Conservation (phyloP, 2,113 vertebrate genomes). For the Chinchilla lanigera region DNA sequence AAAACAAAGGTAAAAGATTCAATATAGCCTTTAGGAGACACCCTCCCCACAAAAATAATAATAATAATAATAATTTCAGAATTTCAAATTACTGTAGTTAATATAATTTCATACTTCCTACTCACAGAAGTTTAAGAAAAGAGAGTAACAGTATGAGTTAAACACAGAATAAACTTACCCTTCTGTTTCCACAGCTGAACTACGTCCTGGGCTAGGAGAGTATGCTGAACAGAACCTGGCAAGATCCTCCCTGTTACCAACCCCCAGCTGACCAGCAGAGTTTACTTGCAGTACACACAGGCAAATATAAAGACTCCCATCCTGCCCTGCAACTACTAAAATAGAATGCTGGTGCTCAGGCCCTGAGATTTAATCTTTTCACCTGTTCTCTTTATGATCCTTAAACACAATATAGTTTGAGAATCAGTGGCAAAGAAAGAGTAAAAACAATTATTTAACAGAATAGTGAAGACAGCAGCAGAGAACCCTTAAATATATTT, state of each 20-base stretch:
- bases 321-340: neutral
- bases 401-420: neutral
- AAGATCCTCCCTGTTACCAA: neutral
- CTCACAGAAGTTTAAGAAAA: constrained; percentile 75
- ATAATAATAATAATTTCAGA: no score
- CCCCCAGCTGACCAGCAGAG: neutral
- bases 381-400: neutral
- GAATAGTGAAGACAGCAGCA: neutral
- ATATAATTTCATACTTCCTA: constrained; percentile 78
- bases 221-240: neutral
- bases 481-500: neutral
- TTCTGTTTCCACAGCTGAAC: constrained; percentile 45
- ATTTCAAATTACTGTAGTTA: constrained; percentile 73
- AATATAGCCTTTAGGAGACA: constrained; percentile 43
- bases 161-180: constrained; percentile 58
- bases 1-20: constrained; percentile 61
- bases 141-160: constrained; percentile 62
- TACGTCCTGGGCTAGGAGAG: neutral
- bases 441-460: neutral
- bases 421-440: neutral
- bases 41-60: neutral
- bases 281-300: neutral
- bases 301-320: neutral
- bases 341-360: neutral
- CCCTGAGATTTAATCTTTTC: neutral